Evolutionary conservation across 2,113 vertebrate genomes (phyloP).

Genomic region (Polypterus bichir): DNA sequence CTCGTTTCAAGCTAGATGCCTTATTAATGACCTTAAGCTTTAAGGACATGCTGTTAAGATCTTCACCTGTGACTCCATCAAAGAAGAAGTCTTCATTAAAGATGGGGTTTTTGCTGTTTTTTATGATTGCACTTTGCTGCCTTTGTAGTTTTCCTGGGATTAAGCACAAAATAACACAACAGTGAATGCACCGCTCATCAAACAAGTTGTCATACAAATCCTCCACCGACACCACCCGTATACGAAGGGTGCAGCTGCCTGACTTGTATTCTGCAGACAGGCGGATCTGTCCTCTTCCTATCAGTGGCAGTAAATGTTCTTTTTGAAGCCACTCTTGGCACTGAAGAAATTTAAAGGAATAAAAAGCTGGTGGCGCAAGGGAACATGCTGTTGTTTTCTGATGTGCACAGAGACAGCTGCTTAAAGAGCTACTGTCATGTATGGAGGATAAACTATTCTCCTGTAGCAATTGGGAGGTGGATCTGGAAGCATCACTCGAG

Average conservation of each 20-base stretch:
- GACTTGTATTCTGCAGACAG: conserved; percentile 33
- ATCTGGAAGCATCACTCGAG: not conserved
- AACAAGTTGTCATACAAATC: conserved; percentile 20
- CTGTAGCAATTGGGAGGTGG: conserved; percentile 7
- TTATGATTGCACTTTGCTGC: conserved; percentile 45
- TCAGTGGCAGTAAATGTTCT: conserved; percentile 41
- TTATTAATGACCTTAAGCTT: conserved; percentile 45
- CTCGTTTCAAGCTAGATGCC: conserved; percentile 30
- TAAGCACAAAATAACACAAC: conserved; percentile 41
- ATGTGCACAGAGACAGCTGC: not conserved
- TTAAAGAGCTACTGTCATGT: not conserved
- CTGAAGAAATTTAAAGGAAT: conserved; percentile 38
- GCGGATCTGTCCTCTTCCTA: conserved; percentile 32
- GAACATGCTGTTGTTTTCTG: conserved; percentile 9
- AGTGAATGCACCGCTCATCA: conserved; percentile 28
- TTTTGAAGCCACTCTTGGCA: conserved; percentile 33
- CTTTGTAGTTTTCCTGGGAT: conserved; percentile 45
- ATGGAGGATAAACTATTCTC: not conserved
- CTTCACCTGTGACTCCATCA: conserved; percentile 31
- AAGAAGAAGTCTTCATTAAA: conserved; percentile 61
- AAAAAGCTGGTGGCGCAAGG: conserved; percentile 29
- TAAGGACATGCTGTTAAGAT: conserved; percentile 34
- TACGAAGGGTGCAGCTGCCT: conserved; percentile 25
- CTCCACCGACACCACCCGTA: conserved; percentile 45
- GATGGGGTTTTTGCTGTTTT: conserved; percentile 36